Evolutionary conservation across 2,888 invertebrate species (phyloP), one percentile per base, ranked within the genome.

Genomic region (Drosophila lutescens): DNA sequence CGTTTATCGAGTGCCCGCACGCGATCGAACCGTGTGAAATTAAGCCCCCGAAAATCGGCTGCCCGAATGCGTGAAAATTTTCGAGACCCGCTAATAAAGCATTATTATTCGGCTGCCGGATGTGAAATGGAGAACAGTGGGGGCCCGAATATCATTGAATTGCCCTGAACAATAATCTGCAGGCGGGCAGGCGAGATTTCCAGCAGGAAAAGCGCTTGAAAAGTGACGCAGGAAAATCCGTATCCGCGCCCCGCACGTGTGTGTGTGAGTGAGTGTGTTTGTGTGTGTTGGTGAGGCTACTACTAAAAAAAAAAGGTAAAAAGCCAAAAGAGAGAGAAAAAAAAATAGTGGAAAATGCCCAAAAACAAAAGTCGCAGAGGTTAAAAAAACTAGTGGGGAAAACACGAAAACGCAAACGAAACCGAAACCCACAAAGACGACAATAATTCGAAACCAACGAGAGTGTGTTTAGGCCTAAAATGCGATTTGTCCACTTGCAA

Each of bases 31-130:
- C 70, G 58, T 72, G 74, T 66, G 73, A 80, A 86, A 79, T 74
- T 77, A 80, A 69, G 70, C 74, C 59, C 76, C 55, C 49, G 47
- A 49, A 41, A 71, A 71, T 67, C 63, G 70, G 63, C 67, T 74
- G 78, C 76, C 74, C 80, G 80, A 78, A 76, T 76, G 85, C 60
- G 54, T 77, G 78, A 79, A 81, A 88, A 79, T 79, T 80, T 81
- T 82, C 77, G 76, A 80, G 81, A 79, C 76, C 80, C 83, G 78
- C 78, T 74, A 80, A 86, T 83, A 85, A 80, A 83, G 87, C 81
- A 88, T 57, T 82, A 80, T 73, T 78, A 77, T 74, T 60, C 66
- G 53, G 34, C 70, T 76, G 72, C 44, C 53, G 68, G 68, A 66
- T 72, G 74, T 71, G 23, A 75, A 77, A 77, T 78, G 74, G 70